Base-by-base conservation (phyloP, 1,140 invertebrate species). In the Phthorimaea operculella region DNA sequence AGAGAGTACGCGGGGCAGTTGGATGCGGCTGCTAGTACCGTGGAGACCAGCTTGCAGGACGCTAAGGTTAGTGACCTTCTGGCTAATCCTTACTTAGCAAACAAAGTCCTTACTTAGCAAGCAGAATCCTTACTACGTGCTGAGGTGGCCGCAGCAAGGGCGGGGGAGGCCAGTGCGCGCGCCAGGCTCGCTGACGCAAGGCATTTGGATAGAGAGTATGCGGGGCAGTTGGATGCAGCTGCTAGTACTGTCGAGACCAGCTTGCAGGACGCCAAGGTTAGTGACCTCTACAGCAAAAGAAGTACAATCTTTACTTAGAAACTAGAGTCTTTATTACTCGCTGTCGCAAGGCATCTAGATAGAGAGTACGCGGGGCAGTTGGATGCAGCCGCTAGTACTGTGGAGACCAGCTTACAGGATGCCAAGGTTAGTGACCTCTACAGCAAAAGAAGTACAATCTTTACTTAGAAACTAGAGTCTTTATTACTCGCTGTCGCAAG, bases 381-480 rank as follows among this genome's bases (percentile, higher is more conserved):
- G 6, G 64, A 62, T 12, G 64, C 58, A 5, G 60, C 62, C 10
- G 17, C 60, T 10, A 45, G 52, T 34, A 52, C 53, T 1, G 52
- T 55, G 0, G 57, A n/a, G n/a, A n/a, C n/a, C n/a, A n/a, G n/a
- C n/a, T n/a, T n/a, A n/a, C n/a, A n/a, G n/a, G n/a, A n/a, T 62
- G 17, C 33, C 15, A n/a, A n/a, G n/a, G n/a, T n/a, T n/a, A n/a
- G n/a, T n/a, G n/a, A n/a, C n/a, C n/a, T 34, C n/a, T 3, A 18
- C 51, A 3, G 55, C 53, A 18, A 66, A 67, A 17, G 68, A 60
- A 44, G 58, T n/a, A n/a, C n/a, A n/a, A n/a, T n/a, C n/a, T n/a
- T n/a, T n/a, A n/a, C n/a, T n/a, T n/a, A n/a, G n/a, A n/a, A n/a
- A n/a, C n/a, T 56, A 14, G 54, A 50, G 14, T 15, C 52, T 21